A percentile compares a stretch with the other conserved stretches of the same genome.
Conservation (phyloP, 1,140 invertebrate species). For the Oncopeltus fasciatus region DNA sequence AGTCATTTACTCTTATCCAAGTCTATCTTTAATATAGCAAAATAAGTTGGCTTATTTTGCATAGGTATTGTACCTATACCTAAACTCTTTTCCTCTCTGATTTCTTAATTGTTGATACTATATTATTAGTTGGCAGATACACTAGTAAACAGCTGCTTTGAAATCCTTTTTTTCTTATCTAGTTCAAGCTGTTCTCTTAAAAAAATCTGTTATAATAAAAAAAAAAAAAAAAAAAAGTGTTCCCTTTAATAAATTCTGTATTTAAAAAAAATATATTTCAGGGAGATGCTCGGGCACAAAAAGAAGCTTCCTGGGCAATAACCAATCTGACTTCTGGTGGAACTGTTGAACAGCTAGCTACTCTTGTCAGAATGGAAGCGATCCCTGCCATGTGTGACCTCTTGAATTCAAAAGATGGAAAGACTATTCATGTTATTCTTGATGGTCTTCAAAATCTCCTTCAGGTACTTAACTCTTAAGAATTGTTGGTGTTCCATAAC, state of each 20-base stretch:
- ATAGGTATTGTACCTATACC: no score
- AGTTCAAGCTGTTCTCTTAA: neutral
- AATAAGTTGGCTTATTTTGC: no score
- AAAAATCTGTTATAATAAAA: no score
- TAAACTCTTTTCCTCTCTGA: no score
- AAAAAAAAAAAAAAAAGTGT: no score
- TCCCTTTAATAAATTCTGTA: neutral
- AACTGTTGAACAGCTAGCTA: conserved; percentile 46
- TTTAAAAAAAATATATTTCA: conserved; percentile 25
- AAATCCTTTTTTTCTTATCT: no score
- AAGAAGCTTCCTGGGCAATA: conserved; percentile 68
- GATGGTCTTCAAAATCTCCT: conserved; percentile 50
- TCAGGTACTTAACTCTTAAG: conserved; percentile 30
- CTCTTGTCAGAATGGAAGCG: conserved; percentile 41
- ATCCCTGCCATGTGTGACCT: conserved; percentile 37
- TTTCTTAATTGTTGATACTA: no score
- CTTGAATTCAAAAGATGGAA: conserved; percentile 38
- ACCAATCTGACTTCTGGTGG: conserved; percentile 69
- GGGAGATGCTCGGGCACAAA: conserved; percentile 63
- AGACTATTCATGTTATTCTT: conserved; percentile 42
- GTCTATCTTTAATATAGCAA: no score
- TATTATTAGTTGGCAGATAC: no score
- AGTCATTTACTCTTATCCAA: no score
- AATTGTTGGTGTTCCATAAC: no score
- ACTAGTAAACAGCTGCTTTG: no score